Percentiles rank a stretch among this genome's conserved stretches.
Conservation (phyloP, 2,797 vertebrate genomes). For the Odontamblyopus lacepedii region DNA sequence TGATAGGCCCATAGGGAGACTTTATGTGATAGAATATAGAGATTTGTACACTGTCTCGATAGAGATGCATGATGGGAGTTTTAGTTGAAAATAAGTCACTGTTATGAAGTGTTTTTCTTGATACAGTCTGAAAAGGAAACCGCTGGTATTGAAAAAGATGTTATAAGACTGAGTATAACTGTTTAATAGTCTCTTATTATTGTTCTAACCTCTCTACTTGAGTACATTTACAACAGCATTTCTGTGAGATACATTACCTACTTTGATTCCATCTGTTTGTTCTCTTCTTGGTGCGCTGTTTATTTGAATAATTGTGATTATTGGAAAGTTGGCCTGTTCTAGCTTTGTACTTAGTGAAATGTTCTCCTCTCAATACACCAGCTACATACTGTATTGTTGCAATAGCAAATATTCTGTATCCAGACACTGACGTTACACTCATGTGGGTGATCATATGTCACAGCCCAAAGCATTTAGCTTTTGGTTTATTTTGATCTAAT, state of each 20-base stretch:
- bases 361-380: neutral
- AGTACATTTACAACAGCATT: too few relatives aligned
- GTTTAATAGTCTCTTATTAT: too few relatives aligned
- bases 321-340: too few relatives aligned
- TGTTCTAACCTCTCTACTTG: too few relatives aligned
- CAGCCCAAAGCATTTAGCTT: neutral
- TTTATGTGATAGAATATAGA: neutral
- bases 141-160: too few relatives aligned
- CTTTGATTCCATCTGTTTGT: too few relatives aligned
- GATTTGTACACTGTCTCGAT: neutral
- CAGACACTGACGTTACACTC: neutral
- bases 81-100: neutral
- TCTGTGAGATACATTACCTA: too few relatives aligned
- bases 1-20: neutral
- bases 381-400: neutral
- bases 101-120: neutral
- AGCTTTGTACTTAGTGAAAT: neutral
- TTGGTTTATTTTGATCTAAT: neutral
- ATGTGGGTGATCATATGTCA: neutral
- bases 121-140: neutral
- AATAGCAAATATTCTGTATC: neutral
- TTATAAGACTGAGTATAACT: too few relatives aligned
- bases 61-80: neutral
- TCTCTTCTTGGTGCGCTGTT: too few relatives aligned
- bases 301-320: too few relatives aligned